Percentiles rank a stretch among this genome's conserved stretches.
Evolutionary conservation across 2,113 vertebrate genomes (phyloP).

Genomic region (Mandrillus leucophaeus): DNA sequence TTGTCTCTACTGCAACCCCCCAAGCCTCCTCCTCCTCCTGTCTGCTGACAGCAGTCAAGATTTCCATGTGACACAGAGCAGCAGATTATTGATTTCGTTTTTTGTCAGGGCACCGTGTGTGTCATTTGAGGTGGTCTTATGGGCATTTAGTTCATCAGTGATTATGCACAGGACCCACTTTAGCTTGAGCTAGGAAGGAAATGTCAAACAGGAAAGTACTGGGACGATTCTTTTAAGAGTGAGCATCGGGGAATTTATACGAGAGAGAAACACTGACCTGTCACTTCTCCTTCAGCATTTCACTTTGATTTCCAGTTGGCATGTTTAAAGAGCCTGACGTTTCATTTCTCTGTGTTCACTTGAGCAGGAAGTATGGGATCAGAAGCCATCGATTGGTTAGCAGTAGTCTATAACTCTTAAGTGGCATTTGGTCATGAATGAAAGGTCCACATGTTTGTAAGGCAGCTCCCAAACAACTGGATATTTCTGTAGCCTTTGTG

Average conservation of each 20-base stretch:
- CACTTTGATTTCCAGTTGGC: slow-evolving; percentile 66
- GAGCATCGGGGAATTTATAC: not conserved
- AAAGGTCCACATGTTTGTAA: slow-evolving; percentile 26
- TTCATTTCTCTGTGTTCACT: slow-evolving; percentile 64
- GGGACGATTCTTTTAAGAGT: slow-evolving; percentile 36
- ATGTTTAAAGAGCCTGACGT: slow-evolving; percentile 71
- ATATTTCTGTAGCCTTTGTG: not conserved
- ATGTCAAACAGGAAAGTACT: slow-evolving; percentile 39
- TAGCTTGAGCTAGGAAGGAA: slow-evolving; percentile 33
- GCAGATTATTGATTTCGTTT: slow-evolving; percentile 55
- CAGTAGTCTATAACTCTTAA: slow-evolving; percentile 59
- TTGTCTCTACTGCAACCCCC: slow-evolving; percentile 41
- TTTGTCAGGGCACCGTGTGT: slow-evolving; percentile 55
- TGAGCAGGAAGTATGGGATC: slow-evolving; percentile 62
- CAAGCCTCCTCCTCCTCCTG: not conserved
- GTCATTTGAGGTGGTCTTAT: slow-evolving; percentile 55
- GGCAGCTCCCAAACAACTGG: slow-evolving; percentile 4
- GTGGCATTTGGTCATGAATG: slow-evolving; percentile 37
- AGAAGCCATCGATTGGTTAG: slow-evolving; percentile 55
- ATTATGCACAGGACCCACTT: slow-evolving; percentile 59
- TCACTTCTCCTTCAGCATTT: slow-evolving; percentile 36
- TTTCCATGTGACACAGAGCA: slow-evolving; percentile 68
- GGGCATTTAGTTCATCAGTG: slow-evolving; percentile 64
- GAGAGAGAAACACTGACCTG: slow-evolving; percentile 49
- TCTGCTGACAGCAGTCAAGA: slow-evolving; percentile 61